Conservation (phyloP, 1,140 invertebrate genomes). For the Cotesia chilonis region DNA sequence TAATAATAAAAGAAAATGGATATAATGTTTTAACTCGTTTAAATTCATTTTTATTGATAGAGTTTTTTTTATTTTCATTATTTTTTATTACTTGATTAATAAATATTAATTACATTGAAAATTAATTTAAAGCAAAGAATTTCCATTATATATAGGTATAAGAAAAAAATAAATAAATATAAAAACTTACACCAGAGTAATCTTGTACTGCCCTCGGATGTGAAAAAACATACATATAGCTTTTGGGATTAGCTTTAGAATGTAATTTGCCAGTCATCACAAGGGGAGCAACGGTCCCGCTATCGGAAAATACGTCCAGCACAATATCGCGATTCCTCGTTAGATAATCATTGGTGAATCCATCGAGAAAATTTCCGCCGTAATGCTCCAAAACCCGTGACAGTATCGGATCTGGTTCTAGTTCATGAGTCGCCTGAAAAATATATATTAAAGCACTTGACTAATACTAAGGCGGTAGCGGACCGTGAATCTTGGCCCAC, state of each 20-base stretch:
- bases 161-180: neutral
- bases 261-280: slow-evolving; percentile 78
- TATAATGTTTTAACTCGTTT: too few relatives aligned
- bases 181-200: slow-evolving; percentile 54
- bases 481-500: too few relatives aligned
- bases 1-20: too few relatives aligned
- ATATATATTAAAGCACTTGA: neutral
- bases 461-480: too few relatives aligned
- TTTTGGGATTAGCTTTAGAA: slow-evolving; percentile 75
- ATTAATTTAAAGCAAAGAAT: too few relatives aligned
- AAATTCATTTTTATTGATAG: too few relatives aligned
- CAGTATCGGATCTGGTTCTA: slow-evolving; percentile 70
- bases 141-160: too few relatives aligned
- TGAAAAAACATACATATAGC: slow-evolving; percentile 90
- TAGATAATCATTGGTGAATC: slow-evolving; percentile 48
- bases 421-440: slow-evolving; percentile 58
- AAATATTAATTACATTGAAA: too few relatives aligned
- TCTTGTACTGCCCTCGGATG: slow-evolving; percentile 68
- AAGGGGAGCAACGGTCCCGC: slow-evolving; percentile 78
- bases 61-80: too few relatives aligned
- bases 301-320: slow-evolving; percentile 89
- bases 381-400: slow-evolving; percentile 72
- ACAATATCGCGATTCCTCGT: slow-evolving; percentile 77
- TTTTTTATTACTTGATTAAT: too few relatives aligned
- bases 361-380: slow-evolving; percentile 46